Conservation (phyloP, 1,140 invertebrate species). For the Mya arenaria region DNA sequence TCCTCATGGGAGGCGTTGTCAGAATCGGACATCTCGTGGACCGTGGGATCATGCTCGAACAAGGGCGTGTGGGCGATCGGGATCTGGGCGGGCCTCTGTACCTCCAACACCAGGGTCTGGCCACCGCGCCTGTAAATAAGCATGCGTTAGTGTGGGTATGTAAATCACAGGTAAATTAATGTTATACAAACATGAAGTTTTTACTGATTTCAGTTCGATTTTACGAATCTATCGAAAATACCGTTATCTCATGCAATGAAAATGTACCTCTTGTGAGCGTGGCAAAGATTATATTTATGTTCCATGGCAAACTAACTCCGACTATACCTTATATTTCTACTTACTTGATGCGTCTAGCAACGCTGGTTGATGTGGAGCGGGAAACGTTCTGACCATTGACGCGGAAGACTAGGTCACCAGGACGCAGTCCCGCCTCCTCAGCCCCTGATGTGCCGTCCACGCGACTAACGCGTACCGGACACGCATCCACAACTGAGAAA, state of each 20-base stretch:
- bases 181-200: too few relatives aligned
- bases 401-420: conserved; percentile 94
- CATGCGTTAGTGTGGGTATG: too few relatives aligned
- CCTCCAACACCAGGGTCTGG: conserved; percentile 20
- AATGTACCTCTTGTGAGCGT: too few relatives aligned
- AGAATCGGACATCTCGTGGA: too few relatives aligned
- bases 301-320: too few relatives aligned
- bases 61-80: conserved; percentile 19
- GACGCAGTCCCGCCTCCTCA: conserved; percentile 92
- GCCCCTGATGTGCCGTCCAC: conserved; percentile 93
- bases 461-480: conserved; percentile 91
- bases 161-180: too few relatives aligned
- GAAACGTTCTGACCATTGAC: conserved; percentile 89
- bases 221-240: too few relatives aligned
- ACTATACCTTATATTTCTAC: conserved; percentile 20
- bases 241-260: too few relatives aligned
- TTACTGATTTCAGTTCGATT: too few relatives aligned
- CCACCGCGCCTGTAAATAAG: conserved; percentile 34
- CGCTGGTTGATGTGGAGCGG: conserved; percentile 67
- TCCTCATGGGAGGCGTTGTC: not conserved
- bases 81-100: conserved; percentile 19
- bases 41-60: too few relatives aligned
- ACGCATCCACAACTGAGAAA: conserved; percentile 93
- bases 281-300: too few relatives aligned
- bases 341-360: conserved; percentile 68